Conservation (phyloP, 1,140 invertebrate species). For the Nixonia krombeini region DNA sequence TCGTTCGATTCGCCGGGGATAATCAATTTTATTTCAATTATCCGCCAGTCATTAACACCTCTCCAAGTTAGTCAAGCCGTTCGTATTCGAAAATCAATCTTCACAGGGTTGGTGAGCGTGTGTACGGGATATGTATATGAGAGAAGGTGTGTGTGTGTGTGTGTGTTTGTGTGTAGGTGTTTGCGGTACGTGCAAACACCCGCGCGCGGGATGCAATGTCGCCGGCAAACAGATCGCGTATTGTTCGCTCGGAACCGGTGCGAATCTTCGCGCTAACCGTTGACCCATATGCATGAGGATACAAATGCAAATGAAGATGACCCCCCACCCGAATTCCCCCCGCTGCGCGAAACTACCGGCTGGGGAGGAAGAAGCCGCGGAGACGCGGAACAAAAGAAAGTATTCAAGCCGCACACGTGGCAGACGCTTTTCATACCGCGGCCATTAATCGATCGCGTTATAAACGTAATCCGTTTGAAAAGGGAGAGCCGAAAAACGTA, state of each 20-base stretch:
- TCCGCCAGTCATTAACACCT: background rate
- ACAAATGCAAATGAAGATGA: constrained; percentile 2
- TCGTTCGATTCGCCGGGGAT: too few relatives aligned
- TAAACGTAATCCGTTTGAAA: too few relatives aligned
- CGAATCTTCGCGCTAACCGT: background rate
- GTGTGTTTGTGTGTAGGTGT: too few relatives aligned
- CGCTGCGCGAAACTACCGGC: background rate
- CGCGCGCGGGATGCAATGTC: background rate
- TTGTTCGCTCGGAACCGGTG: background rate
- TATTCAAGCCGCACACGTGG: too few relatives aligned
- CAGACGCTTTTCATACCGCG: too few relatives aligned
- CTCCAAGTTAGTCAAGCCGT: background rate
- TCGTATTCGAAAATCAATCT: background rate
- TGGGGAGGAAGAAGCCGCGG: constrained; percentile 5
- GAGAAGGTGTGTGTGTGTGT: too few relatives aligned
- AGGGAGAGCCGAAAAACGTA: too few relatives aligned
- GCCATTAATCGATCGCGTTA: too few relatives aligned
- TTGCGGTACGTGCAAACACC: too few relatives aligned
- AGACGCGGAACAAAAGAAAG: too few relatives aligned
- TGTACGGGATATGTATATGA: too few relatives aligned
- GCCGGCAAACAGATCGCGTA: background rate
- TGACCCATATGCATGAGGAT: background rate
- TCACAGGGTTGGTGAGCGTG: background rate
- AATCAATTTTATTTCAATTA: too few relatives aligned
- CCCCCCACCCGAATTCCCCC: background rate